These are phyloP conservation scores for Anoplolepis gracilipes DNA, from an alignment of 1,140 invertebrate genomes.

Conservation along the genomic window DNA sequence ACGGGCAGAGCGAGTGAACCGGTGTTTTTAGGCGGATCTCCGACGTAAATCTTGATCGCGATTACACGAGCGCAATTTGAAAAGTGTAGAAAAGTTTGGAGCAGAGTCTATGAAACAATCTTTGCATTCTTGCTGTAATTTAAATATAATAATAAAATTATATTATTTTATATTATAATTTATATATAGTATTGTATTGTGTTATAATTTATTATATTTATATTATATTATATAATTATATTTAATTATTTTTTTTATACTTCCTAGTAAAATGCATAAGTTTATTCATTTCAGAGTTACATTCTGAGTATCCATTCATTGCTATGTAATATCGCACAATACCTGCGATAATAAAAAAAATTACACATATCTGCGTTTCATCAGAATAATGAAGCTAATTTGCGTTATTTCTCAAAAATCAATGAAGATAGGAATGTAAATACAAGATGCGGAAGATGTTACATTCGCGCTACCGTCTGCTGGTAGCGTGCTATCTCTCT, in stretches of 20 bases:
- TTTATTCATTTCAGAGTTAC: too few species aligned
- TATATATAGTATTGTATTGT: too few species aligned
- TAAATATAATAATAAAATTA: too few species aligned
- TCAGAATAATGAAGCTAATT: background rate
- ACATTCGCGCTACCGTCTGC: background rate
- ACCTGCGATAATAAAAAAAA: too few species aligned
- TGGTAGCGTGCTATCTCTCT: background rate
- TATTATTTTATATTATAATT: too few species aligned
- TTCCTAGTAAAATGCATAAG: too few species aligned
- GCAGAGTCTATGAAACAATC: background rate
- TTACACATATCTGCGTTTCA: too few species aligned
- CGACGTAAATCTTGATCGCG: constrained; percentile 32
- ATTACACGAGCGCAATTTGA: constrained; percentile 7
- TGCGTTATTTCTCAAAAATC: background rate
- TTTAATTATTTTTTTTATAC: too few species aligned
- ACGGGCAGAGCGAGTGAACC: constrained; percentile 3
- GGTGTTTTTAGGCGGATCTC: constrained; percentile 34
- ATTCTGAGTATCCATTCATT: too few species aligned
- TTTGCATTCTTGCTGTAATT: background rate
- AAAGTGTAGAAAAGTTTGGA: background rate
- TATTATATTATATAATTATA: too few species aligned
- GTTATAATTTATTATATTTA: too few species aligned
- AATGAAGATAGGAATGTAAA: background rate
- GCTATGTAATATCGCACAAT: too few species aligned
- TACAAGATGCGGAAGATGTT: background rate